A percentile compares a stretch with the other conserved stretches of the same genome.
Evolutionary conservation across 2,797 vertebrate species (phyloP).

Genomic region (Thaleichthys pacificus): DNA sequence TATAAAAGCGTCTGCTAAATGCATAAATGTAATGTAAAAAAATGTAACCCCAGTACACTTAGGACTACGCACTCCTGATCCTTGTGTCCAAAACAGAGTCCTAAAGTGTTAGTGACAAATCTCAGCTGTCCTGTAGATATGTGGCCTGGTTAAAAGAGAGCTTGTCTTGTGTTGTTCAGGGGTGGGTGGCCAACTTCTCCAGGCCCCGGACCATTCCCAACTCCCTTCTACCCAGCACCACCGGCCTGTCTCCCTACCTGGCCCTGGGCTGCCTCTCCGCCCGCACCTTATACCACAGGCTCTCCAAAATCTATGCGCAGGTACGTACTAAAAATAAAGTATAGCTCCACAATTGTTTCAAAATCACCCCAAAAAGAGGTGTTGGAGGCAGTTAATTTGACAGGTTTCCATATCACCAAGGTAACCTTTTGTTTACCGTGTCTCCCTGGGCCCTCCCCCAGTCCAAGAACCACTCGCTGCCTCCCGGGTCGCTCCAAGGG

Average conservation of each 20-base stretch:
- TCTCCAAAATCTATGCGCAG: constrained; percentile 44
- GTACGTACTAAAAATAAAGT: constrained; percentile 11
- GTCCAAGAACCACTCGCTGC: constrained; percentile 72
- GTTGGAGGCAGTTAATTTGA: too few species aligned
- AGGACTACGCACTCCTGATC: too few species aligned
- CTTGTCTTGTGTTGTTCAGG: constrained; percentile 20
- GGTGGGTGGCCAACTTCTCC: constrained; percentile 40
- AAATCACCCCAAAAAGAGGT: too few species aligned
- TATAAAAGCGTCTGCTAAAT: too few species aligned
- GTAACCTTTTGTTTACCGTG: too few species aligned
- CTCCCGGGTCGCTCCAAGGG: constrained; percentile 78
- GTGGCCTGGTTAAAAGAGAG: too few species aligned
- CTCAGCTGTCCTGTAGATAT: too few species aligned
- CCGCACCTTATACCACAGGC: constrained; percentile 43
- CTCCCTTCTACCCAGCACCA: constrained; percentile 51
- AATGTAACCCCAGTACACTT: too few species aligned
- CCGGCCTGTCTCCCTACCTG: constrained; percentile 48
- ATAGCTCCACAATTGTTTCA: too few species aligned
- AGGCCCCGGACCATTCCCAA: constrained; percentile 43
- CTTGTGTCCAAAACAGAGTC: too few species aligned
- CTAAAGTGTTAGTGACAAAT: too few species aligned
- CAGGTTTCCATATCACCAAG: neutral
- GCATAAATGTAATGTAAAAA: too few species aligned
- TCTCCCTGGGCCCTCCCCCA: neutral
- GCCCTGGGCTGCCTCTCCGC: constrained; percentile 46